These are phyloP conservation scores for Xenopus laevis DNA, from an alignment of 2,113 vertebrate species.

Conservation along the genomic window DNA sequence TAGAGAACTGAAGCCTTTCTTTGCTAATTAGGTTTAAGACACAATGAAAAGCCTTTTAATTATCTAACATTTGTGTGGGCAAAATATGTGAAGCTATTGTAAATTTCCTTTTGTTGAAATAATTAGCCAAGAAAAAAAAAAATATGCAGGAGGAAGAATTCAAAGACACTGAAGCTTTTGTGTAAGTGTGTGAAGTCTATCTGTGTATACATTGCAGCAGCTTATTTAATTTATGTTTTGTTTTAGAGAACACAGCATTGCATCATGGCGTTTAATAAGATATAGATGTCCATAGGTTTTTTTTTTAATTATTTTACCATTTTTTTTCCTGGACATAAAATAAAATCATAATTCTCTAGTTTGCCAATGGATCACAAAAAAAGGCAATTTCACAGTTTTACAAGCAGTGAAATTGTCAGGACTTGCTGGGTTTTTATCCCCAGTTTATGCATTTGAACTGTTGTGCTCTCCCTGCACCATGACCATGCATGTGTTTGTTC, in stretches of 20 bases:
- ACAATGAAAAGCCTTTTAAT: slow-evolving; percentile 28
- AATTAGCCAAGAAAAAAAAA: slow-evolving; percentile 20
- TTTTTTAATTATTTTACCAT: no score
- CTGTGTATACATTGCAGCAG: slow-evolving; percentile 55
- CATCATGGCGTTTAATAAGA: no score
- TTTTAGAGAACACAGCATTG: slow-evolving; percentile 52
- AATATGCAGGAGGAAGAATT: slow-evolving; percentile 63
- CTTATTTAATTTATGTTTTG: slow-evolving; percentile 46
- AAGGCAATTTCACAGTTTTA: no score
- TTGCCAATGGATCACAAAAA: no score
- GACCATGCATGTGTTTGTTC: no score
- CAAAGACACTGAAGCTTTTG: slow-evolving; percentile 53
- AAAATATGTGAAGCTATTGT: slow-evolving; percentile 26
- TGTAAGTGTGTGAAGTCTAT: background rate
- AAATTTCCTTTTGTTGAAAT: slow-evolving; percentile 29
- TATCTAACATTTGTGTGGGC: slow-evolving; percentile 22
- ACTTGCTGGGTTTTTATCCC: no score
- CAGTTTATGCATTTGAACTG: no score
- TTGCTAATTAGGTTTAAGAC: slow-evolving; percentile 18
- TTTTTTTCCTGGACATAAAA: no score
- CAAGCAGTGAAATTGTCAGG: no score
- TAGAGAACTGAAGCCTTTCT: background rate
- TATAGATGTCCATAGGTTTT: no score
- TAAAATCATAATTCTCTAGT: no score
- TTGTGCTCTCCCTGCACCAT: no score